These are phyloP conservation scores for Endotricha flammealis DNA, from an alignment of 2,888 invertebrate species.

Conservation along the genomic window DNA sequence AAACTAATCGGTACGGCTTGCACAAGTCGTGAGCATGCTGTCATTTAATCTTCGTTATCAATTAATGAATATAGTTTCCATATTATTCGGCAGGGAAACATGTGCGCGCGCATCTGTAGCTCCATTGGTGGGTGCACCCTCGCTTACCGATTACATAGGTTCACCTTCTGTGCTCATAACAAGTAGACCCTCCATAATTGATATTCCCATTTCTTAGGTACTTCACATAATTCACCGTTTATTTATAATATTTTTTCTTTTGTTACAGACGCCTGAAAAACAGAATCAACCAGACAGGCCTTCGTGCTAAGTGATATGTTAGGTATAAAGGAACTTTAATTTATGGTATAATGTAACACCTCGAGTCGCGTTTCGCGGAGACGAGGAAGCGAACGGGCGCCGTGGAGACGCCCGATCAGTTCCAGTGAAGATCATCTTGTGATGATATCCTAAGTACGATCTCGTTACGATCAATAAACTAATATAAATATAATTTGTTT, in stretches of 20 bases:
- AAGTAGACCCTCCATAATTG: conserved; percentile 28
- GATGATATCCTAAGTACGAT: conserved; percentile 75
- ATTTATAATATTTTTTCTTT: conserved; percentile 45
- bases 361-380: conserved; percentile 26
- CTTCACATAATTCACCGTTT: conserved; percentile 12
- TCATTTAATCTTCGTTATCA: conserved; percentile 24
- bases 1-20: conserved; percentile 10
- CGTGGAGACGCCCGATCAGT: conserved; percentile 37
- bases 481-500: conserved; percentile 62
- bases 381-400: conserved; percentile 28
- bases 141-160: conserved; percentile 34
- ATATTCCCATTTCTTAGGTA: conserved; percentile 17
- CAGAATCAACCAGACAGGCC: conserved; percentile 80
- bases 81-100: conserved; percentile 32
- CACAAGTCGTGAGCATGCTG: conserved; percentile 17
- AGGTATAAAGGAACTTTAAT: conserved; percentile 58
- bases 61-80: conserved; percentile 25
- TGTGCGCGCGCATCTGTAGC: conserved; percentile 65
- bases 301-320: conserved; percentile 56
- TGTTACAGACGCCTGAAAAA: conserved; percentile 82
- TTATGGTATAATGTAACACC: conserved; percentile 59
- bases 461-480: conserved; percentile 76
- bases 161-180: conserved; percentile 38
- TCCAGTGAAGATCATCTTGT: conserved; percentile 65
- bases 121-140: conserved; percentile 49